These are phyloP conservation scores for Ctenicera cuprea DNA, from an alignment of 2,888 invertebrate genomes.

Conservation along the genomic window DNA sequence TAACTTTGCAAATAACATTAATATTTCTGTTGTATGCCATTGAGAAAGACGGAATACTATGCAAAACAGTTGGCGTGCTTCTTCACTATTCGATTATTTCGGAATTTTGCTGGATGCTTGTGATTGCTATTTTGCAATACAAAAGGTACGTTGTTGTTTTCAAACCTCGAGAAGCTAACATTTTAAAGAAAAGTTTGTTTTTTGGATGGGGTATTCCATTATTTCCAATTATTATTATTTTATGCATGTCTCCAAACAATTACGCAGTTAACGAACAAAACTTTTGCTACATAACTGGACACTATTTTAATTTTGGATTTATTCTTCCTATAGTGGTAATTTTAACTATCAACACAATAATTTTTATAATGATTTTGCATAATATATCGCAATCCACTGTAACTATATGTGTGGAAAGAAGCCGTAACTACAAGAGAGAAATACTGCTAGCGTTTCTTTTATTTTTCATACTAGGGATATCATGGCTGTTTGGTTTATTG, in stretches of 20 bases:
- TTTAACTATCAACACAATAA: slow-evolving; percentile 74
- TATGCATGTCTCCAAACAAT: slow-evolving; percentile 29
- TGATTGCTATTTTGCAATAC: slow-evolving; percentile 79
- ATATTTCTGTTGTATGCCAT: slow-evolving; percentile 66
- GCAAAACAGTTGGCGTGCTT: slow-evolving; percentile 75
- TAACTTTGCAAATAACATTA: slow-evolving; percentile 71
- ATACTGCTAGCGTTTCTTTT: slow-evolving; percentile 75
- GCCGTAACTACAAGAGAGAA: slow-evolving; percentile 73
- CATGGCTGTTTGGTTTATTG: slow-evolving; percentile 76
- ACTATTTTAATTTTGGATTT: slow-evolving; percentile 73
- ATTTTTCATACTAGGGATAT: slow-evolving; percentile 77
- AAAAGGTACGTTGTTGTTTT: slow-evolving; percentile 78
- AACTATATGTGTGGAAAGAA: too few relatives aligned
- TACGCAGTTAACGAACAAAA: slow-evolving; percentile 64
- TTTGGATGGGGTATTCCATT: slow-evolving; percentile 78
- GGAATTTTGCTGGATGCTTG: slow-evolving; percentile 82
- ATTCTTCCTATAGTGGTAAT: slow-evolving; percentile 74
- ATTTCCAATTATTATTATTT: slow-evolving; percentile 71
- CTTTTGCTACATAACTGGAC: slow-evolving; percentile 74
- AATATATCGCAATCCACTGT: slow-evolving; percentile 66
- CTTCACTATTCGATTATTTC: slow-evolving; percentile 79
- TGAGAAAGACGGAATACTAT: slow-evolving; percentile 69
- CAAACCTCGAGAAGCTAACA: slow-evolving; percentile 74
- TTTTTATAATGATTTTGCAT: slow-evolving; percentile 75
- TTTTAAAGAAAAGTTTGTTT: slow-evolving; percentile 76